Conservation (phyloP, 2,888 invertebrate species). For the Drosophila melanosoma region DNA sequence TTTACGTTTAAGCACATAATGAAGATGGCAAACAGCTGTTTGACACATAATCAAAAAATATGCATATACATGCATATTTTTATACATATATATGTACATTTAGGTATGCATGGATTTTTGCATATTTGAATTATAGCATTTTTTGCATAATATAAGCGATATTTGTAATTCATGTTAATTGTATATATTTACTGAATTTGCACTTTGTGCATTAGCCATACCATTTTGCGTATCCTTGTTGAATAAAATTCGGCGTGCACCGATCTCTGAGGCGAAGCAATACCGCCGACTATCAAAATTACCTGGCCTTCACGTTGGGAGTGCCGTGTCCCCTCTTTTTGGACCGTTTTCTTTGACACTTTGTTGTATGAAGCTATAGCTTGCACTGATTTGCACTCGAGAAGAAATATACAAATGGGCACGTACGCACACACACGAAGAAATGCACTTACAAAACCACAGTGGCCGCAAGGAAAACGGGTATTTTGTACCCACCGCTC, state of each 20-base stretch:
- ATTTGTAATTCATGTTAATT: not conserved
- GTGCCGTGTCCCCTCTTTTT: not conserved
- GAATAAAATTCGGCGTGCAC: slow-evolving; percentile 12
- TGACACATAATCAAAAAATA: not conserved
- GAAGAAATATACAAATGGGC: slow-evolving; percentile 31
- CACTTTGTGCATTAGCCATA: not conserved
- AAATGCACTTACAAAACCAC: slow-evolving; percentile 1
- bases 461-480: slow-evolving; percentile 19
- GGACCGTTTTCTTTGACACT: slow-evolving; percentile 15
- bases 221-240: slow-evolving; percentile 1
- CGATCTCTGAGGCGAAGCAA: slow-evolving; percentile 22
- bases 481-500: slow-evolving; percentile 7
- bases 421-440: slow-evolving; percentile 6
- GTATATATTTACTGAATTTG: not conserved
- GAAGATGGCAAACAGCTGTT: not conserved
- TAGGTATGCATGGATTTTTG: not conserved
- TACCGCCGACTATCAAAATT: slow-evolving; percentile 17
- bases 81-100: not conserved
- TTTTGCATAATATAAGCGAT: not conserved
- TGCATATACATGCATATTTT: not conserved
- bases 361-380: not conserved
- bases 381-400: slow-evolving; percentile 44
- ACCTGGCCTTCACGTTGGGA: slow-evolving; percentile 30
- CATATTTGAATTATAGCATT: not conserved
- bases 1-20: not conserved